Base-by-base conservation (phyloP, 2,113 vertebrate genomes). In the Bucco capensis region DNA sequence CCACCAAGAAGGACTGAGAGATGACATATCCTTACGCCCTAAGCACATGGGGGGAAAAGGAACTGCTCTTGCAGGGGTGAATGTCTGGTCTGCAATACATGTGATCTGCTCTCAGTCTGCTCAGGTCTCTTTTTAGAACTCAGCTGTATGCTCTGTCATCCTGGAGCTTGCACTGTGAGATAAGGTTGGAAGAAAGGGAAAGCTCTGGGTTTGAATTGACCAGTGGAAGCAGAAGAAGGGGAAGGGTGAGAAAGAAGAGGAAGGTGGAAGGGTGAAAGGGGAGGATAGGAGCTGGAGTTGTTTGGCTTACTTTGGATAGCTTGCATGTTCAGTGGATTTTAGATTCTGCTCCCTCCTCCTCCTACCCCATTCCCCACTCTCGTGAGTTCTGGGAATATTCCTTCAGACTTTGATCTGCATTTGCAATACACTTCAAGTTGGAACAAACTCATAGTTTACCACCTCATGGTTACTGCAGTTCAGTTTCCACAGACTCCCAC, bases 351-450 rank as follows among this genome's bases (percentile, higher is more conserved):
- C 38, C 33, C 69, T 77, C 57, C 27, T 47, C 38, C 33, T 65
- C 61, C 35, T 30, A 33, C 24, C 19, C 42, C 22, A 42, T 81
- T 56, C 70, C 66, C 88, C 92, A 70, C 81, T 94, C 77, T 92
- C 0, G 3, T 89, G 86, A 92, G 86, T 96, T 93, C 92, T 96
- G 83, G 83, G 88, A 95, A 95, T 80, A 35, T 89, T 96, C 90
- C 90, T 93, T 19, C 86, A 89, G 83, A 88, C 92, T 92, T 93
- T 92, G 83, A 96, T 95, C 92, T 95, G 81, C 86, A 79, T 95
- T 95, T 81, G 80, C 90, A 93, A 93, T 94, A 74, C 82, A 71
- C 82, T 95, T 93, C 93, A 94, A 95, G 90, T 91, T 95, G 95
- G 93, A 96, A 95, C 85, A 89, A 83, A 91, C 77, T 91, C 89